A percentile compares a stretch with the other conserved stretches of the same genome.
phyloP scores from a whole-genome alignment of 2,113 vertebrate species.

The Larimichthys polyactis region DNA sequence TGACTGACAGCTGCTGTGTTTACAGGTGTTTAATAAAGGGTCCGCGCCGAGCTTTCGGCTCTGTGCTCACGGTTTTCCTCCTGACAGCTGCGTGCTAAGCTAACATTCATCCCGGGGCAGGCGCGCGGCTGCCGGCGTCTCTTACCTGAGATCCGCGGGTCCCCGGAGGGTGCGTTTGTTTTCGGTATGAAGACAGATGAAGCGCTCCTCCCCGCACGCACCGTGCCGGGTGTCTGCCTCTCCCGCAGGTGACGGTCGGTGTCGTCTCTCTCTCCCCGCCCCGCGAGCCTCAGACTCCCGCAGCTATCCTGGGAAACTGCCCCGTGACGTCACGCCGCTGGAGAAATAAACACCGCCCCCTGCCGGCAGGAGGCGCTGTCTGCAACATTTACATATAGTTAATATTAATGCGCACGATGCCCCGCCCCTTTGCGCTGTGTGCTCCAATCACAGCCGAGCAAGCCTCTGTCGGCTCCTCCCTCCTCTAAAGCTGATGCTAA shows the following conservation, averaged over 20 bases:
- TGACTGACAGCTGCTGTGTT: fast-evolving
- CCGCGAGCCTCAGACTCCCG: slow-evolving; percentile 71
- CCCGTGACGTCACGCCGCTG: slow-evolving; percentile 71
- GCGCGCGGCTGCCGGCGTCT: slow-evolving; percentile 16
- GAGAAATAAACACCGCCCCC: neutral
- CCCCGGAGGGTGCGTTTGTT: neutral
- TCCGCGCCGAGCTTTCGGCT: neutral
- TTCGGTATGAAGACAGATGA: too few relatives aligned
- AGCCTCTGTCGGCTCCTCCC: too few relatives aligned
- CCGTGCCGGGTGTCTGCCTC: slow-evolving; percentile 22
- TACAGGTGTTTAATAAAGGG: neutral
- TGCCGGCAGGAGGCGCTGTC: slow-evolving; percentile 52
- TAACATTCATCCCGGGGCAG: slow-evolving; percentile 25
- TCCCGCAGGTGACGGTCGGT: slow-evolving; percentile 4
- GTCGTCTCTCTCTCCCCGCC: slow-evolving; percentile 62
- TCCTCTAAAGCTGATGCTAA: too few relatives aligned
- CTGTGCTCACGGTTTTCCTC: slow-evolving; percentile 2
- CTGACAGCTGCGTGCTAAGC: slow-evolving; percentile 36
- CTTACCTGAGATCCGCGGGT: slow-evolving; percentile 35
- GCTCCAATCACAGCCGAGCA: too few relatives aligned
- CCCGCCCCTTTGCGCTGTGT: too few relatives aligned
- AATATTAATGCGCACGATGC: too few relatives aligned
- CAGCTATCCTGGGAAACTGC: slow-evolving; percentile 75
- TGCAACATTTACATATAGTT: too few relatives aligned
- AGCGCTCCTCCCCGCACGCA: slow-evolving; percentile 2